Base-by-base conservation (phyloP, 2,888 invertebrate genomes). In the Andrena bicolor region DNA sequence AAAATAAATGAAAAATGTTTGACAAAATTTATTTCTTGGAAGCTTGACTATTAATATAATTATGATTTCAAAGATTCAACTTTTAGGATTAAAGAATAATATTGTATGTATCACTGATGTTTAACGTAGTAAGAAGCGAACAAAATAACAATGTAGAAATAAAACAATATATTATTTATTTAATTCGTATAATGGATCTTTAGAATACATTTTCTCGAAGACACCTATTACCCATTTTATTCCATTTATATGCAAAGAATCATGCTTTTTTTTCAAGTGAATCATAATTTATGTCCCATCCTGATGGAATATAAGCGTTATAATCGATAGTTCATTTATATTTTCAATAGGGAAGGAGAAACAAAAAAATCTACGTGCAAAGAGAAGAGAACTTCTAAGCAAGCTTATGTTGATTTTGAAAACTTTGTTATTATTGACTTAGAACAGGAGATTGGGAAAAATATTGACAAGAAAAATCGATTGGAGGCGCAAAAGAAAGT, bases 381-480 rank as follows among this genome's bases (percentile, higher is more conserved):
- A 6, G 72, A 53, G 4, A 88, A 65, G 1, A 91, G 82, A 69
- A 32, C 48, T 16, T 73, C 81, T 1, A 90, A 86, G 20, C 90
- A 88, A 32, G 60, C 26, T 2, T 71, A 77, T 0, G 82, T 88
- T 20, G 83, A 92, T 83, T 89, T 93, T 3, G 88, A 89, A 13
- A 88, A 92, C 30, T 93, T 93, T 73, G 86, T 90, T 60, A 30
- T 83, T 2, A 56, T 91, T 4, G 84, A 92, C 49, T 88, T 92
- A 23, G 73, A 82, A 0, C 73, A 88, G 32, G 86, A 88, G 23
- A 64, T 90, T 0, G 90, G 90, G 0, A 93, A 90, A 61, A 91
- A 90, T 70, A 90, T 88, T 5, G 86, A 91, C 65, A 82, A 91
- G 23, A 93, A 91, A 58, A 74, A 84, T 23, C 83, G 82, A 2